Conservation (phyloP, 1,140 invertebrate species). For the Leptonema lineaticorne region DNA sequence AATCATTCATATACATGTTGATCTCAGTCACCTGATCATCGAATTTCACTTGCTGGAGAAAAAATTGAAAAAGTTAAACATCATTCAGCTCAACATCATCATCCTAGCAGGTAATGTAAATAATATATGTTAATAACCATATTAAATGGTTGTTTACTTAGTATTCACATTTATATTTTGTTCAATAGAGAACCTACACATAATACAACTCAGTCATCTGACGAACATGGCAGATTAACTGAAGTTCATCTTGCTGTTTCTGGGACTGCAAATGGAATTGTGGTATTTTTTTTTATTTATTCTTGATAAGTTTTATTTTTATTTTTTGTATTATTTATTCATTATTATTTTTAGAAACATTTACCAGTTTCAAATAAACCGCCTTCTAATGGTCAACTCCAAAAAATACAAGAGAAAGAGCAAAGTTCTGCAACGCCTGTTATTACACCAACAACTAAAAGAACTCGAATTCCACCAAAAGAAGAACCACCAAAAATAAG, state of each 20-base stretch:
- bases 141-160: slow-evolving; percentile 5
- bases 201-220: slow-evolving; percentile 40
- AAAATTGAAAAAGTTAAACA: slow-evolving; percentile 36
- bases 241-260: slow-evolving; percentile 36
- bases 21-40: slow-evolving; percentile 49
- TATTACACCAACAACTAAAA: slow-evolving; percentile 39
- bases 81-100: slow-evolving; percentile 42
- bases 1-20: not conserved
- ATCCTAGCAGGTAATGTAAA: slow-evolving; percentile 38
- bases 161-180: not conserved
- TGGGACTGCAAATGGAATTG: slow-evolving; percentile 34
- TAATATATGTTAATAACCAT: not conserved
- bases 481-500: slow-evolving; percentile 22
- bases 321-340: not conserved
- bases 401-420: slow-evolving; percentile 37
- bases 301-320: no score
- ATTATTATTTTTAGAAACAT: slow-evolving; percentile 36
- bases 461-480: slow-evolving; percentile 17
- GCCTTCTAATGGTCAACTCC: slow-evolving; percentile 35
- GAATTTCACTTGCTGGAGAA: slow-evolving; percentile 43
- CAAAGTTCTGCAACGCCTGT: not conserved
- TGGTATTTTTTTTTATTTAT: slow-evolving; percentile 18
- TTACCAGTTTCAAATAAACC: slow-evolving; percentile 29
- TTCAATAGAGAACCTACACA: slow-evolving; percentile 36
- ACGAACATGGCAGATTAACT: slow-evolving; percentile 37